Percentiles rank a stretch among this genome's conserved stretches.
phyloP scores from a whole-genome alignment of 2,113 vertebrate species.

The Romanogobio albipinnatus region DNA sequence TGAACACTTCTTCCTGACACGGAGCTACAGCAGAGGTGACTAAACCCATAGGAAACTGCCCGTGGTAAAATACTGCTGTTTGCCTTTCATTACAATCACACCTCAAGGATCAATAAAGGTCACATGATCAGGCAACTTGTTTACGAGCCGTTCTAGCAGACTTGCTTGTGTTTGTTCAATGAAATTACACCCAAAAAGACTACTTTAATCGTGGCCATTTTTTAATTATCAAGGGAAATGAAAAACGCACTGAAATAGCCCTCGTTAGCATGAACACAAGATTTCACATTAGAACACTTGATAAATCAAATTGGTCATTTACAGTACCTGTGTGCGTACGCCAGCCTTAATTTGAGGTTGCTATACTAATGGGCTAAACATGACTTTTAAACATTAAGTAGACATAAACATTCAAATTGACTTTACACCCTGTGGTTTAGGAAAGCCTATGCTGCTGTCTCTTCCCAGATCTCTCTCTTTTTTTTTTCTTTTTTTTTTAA shows the following conservation, averaged over 20 bases:
- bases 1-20: conserved; percentile 17
- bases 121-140: conserved; percentile 26
- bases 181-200: conserved; percentile 18
- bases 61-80: conserved; percentile 5
- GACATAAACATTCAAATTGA: neutral
- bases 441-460: conserved; percentile 24
- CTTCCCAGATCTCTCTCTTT: conserved; percentile 4
- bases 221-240: conserved; percentile 11
- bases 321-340: neutral
- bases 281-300: neutral
- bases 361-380: neutral
- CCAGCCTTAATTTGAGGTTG: neutral
- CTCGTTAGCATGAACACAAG: neutral
- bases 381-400: neutral
- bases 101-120: conserved; percentile 25
- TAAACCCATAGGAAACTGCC: conserved; percentile 6
- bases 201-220: neutral
- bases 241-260: neutral
- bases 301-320: neutral
- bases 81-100: conserved; percentile 34
- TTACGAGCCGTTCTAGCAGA: conserved; percentile 2
- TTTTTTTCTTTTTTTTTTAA: too few species aligned
- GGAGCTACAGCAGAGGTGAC: neutral
- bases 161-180: conserved; percentile 12
- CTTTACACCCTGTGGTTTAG: neutral